Evolutionary conservation across 2,797 vertebrate species (phyloP).

Genomic region (Limosa lapponica): DNA sequence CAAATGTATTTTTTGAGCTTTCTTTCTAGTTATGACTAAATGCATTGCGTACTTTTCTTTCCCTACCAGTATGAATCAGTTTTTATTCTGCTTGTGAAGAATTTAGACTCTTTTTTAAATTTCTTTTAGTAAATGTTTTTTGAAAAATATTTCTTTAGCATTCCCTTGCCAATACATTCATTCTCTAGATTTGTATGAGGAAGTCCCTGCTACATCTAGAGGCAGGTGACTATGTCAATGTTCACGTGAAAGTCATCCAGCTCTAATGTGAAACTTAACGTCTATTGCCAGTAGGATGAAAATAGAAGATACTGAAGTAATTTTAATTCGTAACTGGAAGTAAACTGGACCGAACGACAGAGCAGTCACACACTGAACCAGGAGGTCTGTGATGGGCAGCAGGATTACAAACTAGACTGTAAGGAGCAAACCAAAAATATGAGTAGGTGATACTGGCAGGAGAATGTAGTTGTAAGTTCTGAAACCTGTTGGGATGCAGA

Average conservation of each 20-base stretch:
- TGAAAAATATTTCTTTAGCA: neutral
- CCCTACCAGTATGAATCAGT: neutral
- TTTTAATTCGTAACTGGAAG: neutral
- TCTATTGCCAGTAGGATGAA: neutral
- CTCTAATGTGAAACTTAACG: neutral
- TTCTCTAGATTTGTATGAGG: neutral
- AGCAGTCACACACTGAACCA: neutral
- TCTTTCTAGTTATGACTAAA: constrained; percentile 18
- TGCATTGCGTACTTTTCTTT: neutral
- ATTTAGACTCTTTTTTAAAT: neutral
- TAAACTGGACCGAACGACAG: neutral
- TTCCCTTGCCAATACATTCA: neutral
- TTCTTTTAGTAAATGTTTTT: neutral
- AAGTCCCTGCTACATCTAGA: neutral
- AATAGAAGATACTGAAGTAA: neutral
- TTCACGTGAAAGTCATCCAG: neutral
- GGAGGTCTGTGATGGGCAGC: neutral
- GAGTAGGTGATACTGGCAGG: neutral
- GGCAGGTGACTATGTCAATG: neutral
- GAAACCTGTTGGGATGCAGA: neutral
- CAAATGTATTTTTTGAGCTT: neutral
- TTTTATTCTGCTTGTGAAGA: neutral
- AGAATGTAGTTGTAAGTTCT: neutral
- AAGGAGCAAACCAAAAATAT: neutral
- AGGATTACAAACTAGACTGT: neutral